phyloP scores from a whole-genome alignment of 2,888 invertebrate species.

The Alloplasta piceator region DNA sequence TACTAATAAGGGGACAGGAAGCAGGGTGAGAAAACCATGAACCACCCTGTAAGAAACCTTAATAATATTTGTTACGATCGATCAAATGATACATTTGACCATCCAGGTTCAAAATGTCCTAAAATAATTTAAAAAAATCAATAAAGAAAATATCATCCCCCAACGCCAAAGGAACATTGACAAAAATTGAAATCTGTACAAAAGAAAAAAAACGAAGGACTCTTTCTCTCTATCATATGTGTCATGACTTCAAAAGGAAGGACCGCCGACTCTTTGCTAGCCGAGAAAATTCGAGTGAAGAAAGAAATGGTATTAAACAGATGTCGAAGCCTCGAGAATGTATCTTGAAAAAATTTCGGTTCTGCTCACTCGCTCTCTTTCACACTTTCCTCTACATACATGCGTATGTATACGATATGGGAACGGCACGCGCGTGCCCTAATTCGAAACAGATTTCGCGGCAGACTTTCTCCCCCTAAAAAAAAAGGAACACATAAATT shows the following conservation, averaged over 20 bases:
- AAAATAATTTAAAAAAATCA: slow-evolving; percentile 71
- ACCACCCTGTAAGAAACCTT: no score
- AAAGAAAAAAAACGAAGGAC: no score
- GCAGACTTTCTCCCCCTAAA: slow-evolving; percentile 27
- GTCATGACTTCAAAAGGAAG: slow-evolving; percentile 22
- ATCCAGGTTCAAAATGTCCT: slow-evolving; percentile 64
- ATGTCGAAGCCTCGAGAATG: slow-evolving; percentile 53
- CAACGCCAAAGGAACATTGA: not conserved
- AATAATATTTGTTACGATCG: slow-evolving; percentile 22
- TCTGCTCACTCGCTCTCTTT: slow-evolving; percentile 14
- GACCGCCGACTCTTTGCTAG: slow-evolving; percentile 15
- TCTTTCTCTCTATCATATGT: not conserved
- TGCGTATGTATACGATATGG: slow-evolving; percentile 21
- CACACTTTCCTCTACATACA: slow-evolving; percentile 47
- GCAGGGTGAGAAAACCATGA: no score
- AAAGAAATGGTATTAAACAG: slow-evolving; percentile 58
- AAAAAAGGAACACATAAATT: slow-evolving; percentile 63
- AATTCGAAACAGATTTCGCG: slow-evolving; percentile 71
- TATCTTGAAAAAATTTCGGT: slow-evolving; percentile 13
- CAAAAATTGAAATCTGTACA: slow-evolving; percentile 9
- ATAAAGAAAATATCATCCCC: slow-evolving; percentile 70
- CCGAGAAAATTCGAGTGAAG: slow-evolving; percentile 34
- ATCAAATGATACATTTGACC: slow-evolving; percentile 49
- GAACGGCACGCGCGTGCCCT: slow-evolving; percentile 71
- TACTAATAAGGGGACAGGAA: no score